A percentile compares a stretch with the other conserved stretches of the same genome.
Evolutionary conservation across 2,113 vertebrate species (phyloP).

Genomic region (Stegastes partitus): DNA sequence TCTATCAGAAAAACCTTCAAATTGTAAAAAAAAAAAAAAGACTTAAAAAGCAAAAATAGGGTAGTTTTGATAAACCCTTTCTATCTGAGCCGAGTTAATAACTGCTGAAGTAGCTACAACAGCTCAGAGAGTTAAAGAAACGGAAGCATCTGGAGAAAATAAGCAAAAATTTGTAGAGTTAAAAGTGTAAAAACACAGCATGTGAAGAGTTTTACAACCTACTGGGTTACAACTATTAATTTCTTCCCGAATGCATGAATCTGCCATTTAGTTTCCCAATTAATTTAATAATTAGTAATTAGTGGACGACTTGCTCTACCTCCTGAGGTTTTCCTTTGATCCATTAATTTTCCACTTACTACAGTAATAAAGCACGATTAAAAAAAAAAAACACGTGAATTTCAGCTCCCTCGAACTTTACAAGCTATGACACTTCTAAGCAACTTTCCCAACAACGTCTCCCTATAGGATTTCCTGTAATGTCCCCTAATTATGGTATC

Average conservation of each 20-base stretch:
- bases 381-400: not conserved
- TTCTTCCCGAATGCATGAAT: no score
- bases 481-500: not conserved
- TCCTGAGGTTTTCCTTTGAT: conserved; percentile 21
- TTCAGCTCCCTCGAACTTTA: not conserved
- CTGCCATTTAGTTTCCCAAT: no score
- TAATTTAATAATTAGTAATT: not conserved
- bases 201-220: no score
- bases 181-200: no score
- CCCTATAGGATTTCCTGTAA: not conserved
- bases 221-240: no score
- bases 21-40: no score
- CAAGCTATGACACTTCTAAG: no score
- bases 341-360: conserved; percentile 26
- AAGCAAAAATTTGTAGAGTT: no score
- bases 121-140: no score
- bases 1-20: not conserved
- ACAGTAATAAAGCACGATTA: not conserved
- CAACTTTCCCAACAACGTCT: not conserved
- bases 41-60: not conserved
- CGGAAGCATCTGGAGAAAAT: no score
- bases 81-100: no score
- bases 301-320: conserved; percentile 9
- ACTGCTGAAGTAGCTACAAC: no score
- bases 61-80: not conserved